Evolutionary conservation across 1,140 invertebrate genomes (phyloP), one percentile per base, ranked within the genome.

Genomic region (Pollicipes pollicipes): DNA sequence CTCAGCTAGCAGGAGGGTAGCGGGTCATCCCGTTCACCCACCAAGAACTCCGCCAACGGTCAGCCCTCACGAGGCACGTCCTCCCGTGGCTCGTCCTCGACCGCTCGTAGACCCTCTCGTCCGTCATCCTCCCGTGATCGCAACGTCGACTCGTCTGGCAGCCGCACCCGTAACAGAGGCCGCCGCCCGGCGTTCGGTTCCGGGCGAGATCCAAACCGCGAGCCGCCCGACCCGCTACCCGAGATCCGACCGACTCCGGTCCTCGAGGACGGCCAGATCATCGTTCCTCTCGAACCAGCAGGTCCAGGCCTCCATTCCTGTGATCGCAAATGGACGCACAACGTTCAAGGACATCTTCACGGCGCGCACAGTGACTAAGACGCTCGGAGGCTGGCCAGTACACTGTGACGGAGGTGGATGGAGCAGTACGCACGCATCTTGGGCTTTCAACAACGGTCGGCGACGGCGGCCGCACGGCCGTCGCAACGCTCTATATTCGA

Each of bases 311-410:
- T 90, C 89, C 0, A 88, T 94, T 74, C 90, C 91, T 2, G 81
- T 92, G 13, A 83, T 93, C 0, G 91, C 90, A 76, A 89, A 90
- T 30, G 90, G 91, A 76, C 78, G 88, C 24, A 94, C 91, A 0
- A 89, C 92, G 76, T 90, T 90, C 75, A 89, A 89, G 79, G 89
- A 88, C 75, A 85, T 94, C 31, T 82, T 93, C 37, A 91, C 90
- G 1, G 90, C 89, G 0, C 89, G 88, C 76, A 84, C 87, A 10
- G 91, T 89, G 71, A 85, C 87, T 13, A 88, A 93, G 82, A 82
- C 90, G 0, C 77, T 93, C 17, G n/a, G 82, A 83, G 17, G 86
- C 88, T 2, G 85, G 88, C 78, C 88, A 90, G 76, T 90, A 92
- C 72, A 88, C 85, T 2, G 88, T 88, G n/a, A 83, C 86, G 1